phyloP scores from a whole-genome alignment of 2,113 vertebrate species.

The Peromyscus leucopus region DNA sequence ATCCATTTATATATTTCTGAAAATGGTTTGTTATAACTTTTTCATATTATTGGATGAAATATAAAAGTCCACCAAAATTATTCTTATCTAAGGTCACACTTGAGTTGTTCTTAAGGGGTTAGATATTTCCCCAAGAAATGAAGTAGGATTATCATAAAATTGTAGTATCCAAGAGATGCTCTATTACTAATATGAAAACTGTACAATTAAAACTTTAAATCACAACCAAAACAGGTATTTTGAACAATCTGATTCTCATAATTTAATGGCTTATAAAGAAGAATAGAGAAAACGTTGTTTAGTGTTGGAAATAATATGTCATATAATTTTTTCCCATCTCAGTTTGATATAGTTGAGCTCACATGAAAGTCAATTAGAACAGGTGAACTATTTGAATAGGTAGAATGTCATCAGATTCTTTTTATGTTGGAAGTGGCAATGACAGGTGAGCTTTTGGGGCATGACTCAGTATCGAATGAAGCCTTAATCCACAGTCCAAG shows the following conservation, averaged over 20 bases:
- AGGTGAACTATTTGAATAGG: background rate
- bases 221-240: background rate
- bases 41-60: background rate
- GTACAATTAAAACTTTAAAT: background rate
- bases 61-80: background rate
- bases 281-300: background rate
- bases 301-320: background rate
- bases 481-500: background rate
- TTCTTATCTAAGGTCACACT: background rate
- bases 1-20: background rate
- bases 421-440: background rate
- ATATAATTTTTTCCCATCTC: background rate
- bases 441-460: background rate
- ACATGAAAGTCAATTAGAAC: background rate
- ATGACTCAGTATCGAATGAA: background rate
- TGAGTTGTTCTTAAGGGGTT: slow-evolving; percentile 7
- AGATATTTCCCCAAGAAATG: slow-evolving; percentile 9
- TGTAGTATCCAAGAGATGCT: background rate
- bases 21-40: slow-evolving; percentile 11
- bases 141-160: slow-evolving; percentile 29
- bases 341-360: background rate
- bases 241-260: background rate
- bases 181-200: background rate
- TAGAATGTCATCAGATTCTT: background rate
- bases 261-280: background rate